Evolutionary conservation across 2,888 invertebrate genomes (phyloP), one percentile per base, ranked within the genome.

Genomic region (Monopis laevigella): DNA sequence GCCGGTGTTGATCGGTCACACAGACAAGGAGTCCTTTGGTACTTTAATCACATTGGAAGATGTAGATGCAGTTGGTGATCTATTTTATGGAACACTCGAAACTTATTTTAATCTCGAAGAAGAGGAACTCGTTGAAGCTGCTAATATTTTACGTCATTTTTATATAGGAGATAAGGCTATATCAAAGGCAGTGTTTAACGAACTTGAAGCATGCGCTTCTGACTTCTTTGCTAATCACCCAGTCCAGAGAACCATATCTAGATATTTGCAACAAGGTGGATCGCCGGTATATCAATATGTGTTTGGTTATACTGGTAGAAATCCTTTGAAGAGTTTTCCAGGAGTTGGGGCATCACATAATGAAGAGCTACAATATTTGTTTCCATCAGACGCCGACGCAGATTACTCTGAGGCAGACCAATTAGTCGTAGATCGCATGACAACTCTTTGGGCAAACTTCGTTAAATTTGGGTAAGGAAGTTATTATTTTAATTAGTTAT

Each of bases 401-500:
- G 54, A 65, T 11, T 43, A 55, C 34, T 28, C 45, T 10, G 59
- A 61, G 12, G 53, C 59, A 11, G 68, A 68, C 35, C 53, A 63
- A 46, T 36, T 67, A 3, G 51, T 74, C 17, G 50, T 53, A 4
- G 61, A 72, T 29, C 62, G 66, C 10, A 57, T 77, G 12, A 61
- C 65, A 11, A 60, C 59, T 12, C 48, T 78, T 42, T 78, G 78
- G 78, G 48, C 67, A 0, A 77, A 78, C 48, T 78, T 78, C 41
- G 59, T 78, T 2, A 78, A 77, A 60, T 63, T 59, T 46, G 78
- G 75, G 78, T 78, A 56, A 59, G n/a, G n/a, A n/a, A n/a, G n/a
- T 61, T 52, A 26, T 8, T 35, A 13, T 32, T 17, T 17, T 34
- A 26, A 26, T 14, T 29, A 17, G 1, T 4, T 11, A 29, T 14